These are phyloP conservation scores for Coilia nasus DNA, from an alignment of 2,797 vertebrate genomes.

Conservation along the genomic window DNA sequence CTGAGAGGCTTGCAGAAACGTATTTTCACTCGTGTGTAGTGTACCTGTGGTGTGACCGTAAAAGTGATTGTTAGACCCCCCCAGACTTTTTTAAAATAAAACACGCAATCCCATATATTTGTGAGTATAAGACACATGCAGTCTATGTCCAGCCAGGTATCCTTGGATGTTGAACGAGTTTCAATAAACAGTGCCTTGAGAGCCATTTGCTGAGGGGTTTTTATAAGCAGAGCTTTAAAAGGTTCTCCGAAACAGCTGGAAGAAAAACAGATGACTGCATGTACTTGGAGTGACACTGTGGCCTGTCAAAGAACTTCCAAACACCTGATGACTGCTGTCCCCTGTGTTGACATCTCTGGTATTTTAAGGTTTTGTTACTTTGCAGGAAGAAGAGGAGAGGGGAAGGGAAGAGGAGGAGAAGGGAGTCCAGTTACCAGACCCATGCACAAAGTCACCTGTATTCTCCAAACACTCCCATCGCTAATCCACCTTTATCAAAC, in stretches of 20 bases:
- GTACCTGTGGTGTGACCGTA: too few relatives aligned
- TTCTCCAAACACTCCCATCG: slow-evolving; percentile 18
- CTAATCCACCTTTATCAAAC: slow-evolving; percentile 24
- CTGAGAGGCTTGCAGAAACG: too few relatives aligned
- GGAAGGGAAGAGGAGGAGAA: not conserved
- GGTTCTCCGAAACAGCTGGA: slow-evolving; percentile 28
- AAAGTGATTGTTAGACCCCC: too few relatives aligned
- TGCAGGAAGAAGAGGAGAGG: not conserved
- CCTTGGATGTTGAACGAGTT: slow-evolving; percentile 26
- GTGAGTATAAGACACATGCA: not conserved
- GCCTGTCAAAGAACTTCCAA: slow-evolving; percentile 47
- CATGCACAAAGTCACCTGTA: slow-evolving; percentile 1
- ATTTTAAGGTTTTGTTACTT: slow-evolving; percentile 6
- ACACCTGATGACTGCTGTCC: slow-evolving; percentile 44
- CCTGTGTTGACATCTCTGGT: slow-evolving; percentile 31
- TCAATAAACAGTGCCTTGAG: slow-evolving; percentile 32
- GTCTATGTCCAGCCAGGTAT: slow-evolving; percentile 29
- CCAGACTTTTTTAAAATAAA: slow-evolving; percentile 12
- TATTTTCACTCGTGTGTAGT: too few relatives aligned
- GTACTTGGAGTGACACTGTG: slow-evolving; percentile 32
- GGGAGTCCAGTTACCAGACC: not conserved
- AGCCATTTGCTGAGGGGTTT: slow-evolving; percentile 34
- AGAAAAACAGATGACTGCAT: slow-evolving; percentile 40
- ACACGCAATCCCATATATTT: slow-evolving; percentile 20
- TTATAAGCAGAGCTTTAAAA: slow-evolving; percentile 19